Evolutionary conservation across 2,888 invertebrate genomes (phyloP).

Genomic region (Chalcosyrphus nemorum): DNA sequence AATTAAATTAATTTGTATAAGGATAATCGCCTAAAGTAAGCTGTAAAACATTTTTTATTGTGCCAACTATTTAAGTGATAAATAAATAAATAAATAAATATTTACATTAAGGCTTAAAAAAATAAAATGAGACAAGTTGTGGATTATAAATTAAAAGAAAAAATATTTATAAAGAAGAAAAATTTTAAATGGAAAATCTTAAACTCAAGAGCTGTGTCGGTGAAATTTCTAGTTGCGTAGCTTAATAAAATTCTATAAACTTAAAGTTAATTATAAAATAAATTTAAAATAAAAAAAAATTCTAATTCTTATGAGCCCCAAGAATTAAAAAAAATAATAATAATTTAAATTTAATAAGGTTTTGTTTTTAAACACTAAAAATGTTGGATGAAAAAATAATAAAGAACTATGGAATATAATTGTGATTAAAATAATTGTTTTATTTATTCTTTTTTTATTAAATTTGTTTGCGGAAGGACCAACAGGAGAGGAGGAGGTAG

Average conservation of each 20-base stretch:
- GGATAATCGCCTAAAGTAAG: not conserved
- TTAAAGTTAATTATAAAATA: not conserved
- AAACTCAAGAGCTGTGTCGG: conserved; percentile 44
- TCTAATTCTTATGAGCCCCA: conserved; percentile 76
- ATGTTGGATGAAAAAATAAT: conserved; percentile 53
- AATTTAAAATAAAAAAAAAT: not conserved
- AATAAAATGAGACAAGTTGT: too few species aligned
- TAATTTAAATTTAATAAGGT: not conserved
- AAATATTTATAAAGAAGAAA: not conserved
- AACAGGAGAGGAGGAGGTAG: too few species aligned
- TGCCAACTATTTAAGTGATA: conserved; percentile 66
- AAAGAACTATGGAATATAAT: conserved; percentile 27
- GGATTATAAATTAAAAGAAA: not conserved
- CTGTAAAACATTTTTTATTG: conserved; percentile 55
- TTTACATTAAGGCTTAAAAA: not conserved
- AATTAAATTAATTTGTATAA: not conserved
- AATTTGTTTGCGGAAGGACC: not conserved
- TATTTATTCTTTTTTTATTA: not conserved
- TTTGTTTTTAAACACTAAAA: conserved; percentile 9
- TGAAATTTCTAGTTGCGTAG: conserved; percentile 6
- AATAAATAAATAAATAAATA: conserved; percentile 2
- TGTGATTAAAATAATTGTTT: conserved; percentile 12
- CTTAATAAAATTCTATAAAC: not conserved
- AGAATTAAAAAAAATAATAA: conserved; percentile 74
- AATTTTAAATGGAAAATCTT: not conserved